Evolutionary conservation across 2,888 invertebrate species (phyloP).

Genomic region (Papilio protenor): DNA sequence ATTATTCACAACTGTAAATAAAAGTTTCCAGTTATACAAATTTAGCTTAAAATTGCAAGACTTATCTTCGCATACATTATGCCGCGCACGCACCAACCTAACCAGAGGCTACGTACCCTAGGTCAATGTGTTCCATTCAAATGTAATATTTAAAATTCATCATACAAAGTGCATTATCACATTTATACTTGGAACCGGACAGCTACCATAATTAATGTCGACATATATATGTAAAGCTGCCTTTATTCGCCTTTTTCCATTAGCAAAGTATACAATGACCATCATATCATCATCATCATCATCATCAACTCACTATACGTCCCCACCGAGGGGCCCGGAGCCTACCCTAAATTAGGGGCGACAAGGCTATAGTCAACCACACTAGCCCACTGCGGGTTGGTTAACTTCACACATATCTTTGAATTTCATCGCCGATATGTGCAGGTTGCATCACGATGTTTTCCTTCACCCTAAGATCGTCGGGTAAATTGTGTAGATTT

Average conservation of each 20-base stretch:
- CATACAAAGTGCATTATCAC: slow-evolving; percentile 27
- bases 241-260: too few relatives aligned
- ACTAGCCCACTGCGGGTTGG: too few relatives aligned
- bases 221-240: neutral
- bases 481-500: too few relatives aligned
- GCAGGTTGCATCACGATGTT: too few relatives aligned
- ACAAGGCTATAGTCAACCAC: too few relatives aligned
- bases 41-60: slow-evolving; percentile 6
- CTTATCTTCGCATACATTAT: neutral
- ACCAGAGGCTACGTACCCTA: slow-evolving; percentile 40
- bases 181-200: slow-evolving; percentile 16
- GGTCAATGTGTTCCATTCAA: slow-evolving; percentile 38
- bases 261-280: neutral
- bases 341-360: too few relatives aligned
- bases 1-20: neutral
- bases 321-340: too few relatives aligned
- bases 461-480: too few relatives aligned
- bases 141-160: slow-evolving; percentile 39
- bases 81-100: slow-evolving; percentile 36
- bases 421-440: too few relatives aligned
- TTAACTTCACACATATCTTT: too few relatives aligned
- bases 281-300: neutral
- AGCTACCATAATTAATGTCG: neutral
- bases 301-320: too few relatives aligned
- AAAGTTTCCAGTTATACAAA: neutral